phyloP scores from a whole-genome alignment of 2,113 vertebrate genomes.

The Phrynosoma platyrhinos region DNA sequence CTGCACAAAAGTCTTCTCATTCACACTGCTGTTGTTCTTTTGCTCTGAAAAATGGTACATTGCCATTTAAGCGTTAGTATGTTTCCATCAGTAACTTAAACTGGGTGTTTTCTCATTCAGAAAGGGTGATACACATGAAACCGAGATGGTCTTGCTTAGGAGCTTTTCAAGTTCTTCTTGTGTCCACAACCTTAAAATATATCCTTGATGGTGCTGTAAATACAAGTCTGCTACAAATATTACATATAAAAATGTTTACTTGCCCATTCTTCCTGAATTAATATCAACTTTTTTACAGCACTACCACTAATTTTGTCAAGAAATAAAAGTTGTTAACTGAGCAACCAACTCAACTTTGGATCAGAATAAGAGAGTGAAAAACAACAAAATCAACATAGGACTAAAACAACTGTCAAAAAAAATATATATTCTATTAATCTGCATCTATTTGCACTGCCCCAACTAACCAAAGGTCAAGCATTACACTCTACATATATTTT shows the following conservation, averaged over 20 bases:
- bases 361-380: slow-evolving; percentile 64
- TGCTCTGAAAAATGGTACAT: slow-evolving; percentile 73
- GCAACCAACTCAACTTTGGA: slow-evolving; percentile 53
- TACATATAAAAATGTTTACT: slow-evolving; percentile 61
- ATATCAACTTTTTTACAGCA: slow-evolving; percentile 55
- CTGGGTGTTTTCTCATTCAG: slow-evolving; percentile 60
- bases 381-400: slow-evolving; percentile 59
- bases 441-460: slow-evolving; percentile 69
- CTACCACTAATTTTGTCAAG: slow-evolving; percentile 58
- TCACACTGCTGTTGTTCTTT: slow-evolving; percentile 77
- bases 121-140: slow-evolving; percentile 61
- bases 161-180: slow-evolving; percentile 43
- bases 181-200: slow-evolving; percentile 51
- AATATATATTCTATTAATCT: slow-evolving; percentile 75
- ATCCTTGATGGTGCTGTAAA: slow-evolving; percentile 51
- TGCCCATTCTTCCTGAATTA: slow-evolving; percentile 49
- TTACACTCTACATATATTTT: slow-evolving; percentile 61
- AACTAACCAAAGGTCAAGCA: slow-evolving; percentile 70
- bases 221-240: slow-evolving; percentile 48
- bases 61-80: slow-evolving; percentile 65
- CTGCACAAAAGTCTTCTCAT: slow-evolving; percentile 75
- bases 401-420: slow-evolving; percentile 72
- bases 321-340: slow-evolving; percentile 63
- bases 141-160: slow-evolving; percentile 41
- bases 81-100: slow-evolving; percentile 72